Evolutionary conservation across 2,888 invertebrate species (phyloP), one percentile per base, ranked within the genome.

Genomic region (Marronus borbonicus): DNA sequence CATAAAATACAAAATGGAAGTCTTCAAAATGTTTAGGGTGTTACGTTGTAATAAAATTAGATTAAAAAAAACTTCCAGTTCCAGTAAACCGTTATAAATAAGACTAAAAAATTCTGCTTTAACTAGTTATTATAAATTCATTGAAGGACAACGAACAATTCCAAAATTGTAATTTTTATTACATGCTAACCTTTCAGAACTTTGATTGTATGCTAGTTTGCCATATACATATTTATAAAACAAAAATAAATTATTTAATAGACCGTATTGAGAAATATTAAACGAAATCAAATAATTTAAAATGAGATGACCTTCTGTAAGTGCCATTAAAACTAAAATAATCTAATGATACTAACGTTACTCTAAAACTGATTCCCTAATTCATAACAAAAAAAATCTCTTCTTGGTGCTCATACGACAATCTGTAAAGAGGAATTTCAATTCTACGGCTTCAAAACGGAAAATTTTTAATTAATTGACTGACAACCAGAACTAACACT

Each of bases 341-440:
- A 20, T 66, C 2, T 66, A 66, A 58, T 17, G 55, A 58, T 58
- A 52, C 55, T 20, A 20, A 58, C 20, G 17, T 58, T 17, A 58
- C 2, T 58, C 8, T 58, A 8, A 58, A 17, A 58, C 8, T 24
- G 20, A 58, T 58, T 20, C 55, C 24, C 17, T 52, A 4, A 36
- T 36, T 36, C 5, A 5, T n/a, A 17, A 52, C 12, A n/a, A 36
- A 7, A 24, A 20, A 20, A 44, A 66, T 66, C 17, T 44, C 14
- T 44, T 39, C 5, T 66, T 17, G 65, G 65, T 66, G 65, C 65
- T 66, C 44, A 66, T 66, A 49, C n/a, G 65, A 66, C 65, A 66
- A 66, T 44, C 65, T 44, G 10, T 10, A 65, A 58, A 58, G 20
- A 58, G 8, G 20, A 58, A 58, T 20, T 20, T 10, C 20, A 17